Percentiles rank a stretch among this genome's conserved stretches.
Conservation (phyloP, 1,140 invertebrate genomes). For the Drosophila kohkoa region DNA sequence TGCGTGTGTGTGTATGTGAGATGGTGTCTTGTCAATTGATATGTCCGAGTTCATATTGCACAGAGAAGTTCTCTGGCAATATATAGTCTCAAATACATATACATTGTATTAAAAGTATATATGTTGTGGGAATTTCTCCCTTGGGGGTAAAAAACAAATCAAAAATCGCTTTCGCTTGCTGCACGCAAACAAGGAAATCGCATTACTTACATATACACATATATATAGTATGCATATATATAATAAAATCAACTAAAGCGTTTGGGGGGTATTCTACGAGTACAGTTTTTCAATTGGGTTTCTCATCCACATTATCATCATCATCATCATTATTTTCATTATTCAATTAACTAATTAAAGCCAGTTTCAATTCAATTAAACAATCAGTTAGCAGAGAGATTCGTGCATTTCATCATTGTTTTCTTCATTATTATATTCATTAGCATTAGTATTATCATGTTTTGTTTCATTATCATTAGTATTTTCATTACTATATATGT, state of each 20-base stretch:
- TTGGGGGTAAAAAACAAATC: constrained; percentile 37
- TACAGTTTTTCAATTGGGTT: constrained; percentile 27
- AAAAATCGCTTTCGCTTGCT: constrained; percentile 36
- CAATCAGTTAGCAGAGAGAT: constrained; percentile 64
- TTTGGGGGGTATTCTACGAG: constrained; percentile 12
- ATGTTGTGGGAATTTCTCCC: constrained; percentile 44
- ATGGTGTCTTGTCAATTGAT: constrained; percentile 77
- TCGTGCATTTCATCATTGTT: constrained; percentile 31
- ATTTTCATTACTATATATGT: constrained; percentile 34
- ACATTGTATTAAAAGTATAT: constrained; percentile 74
- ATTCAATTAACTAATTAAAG: constrained; percentile 77
- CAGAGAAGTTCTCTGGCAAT: constrained; percentile 58
- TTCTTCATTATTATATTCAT: constrained; percentile 12
- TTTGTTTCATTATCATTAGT: constrained; percentile 22
- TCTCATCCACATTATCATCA: constrained; percentile 2
- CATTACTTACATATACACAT: constrained; percentile 51
- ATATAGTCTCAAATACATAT: constrained; percentile 83
- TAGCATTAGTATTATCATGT: constrained; percentile 15
- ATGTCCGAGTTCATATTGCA: constrained; percentile 79
- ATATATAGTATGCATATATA: constrained; percentile 40
- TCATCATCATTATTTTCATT: constrained; percentile 38
- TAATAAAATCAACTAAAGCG: constrained; percentile 22
- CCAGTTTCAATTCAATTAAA: constrained; percentile 73
- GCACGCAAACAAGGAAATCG: constrained; percentile 69
- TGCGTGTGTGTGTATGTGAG: constrained; percentile 41